phyloP scores from a whole-genome alignment of 2,888 invertebrate species.

The Ryuthela nishihirai region DNA sequence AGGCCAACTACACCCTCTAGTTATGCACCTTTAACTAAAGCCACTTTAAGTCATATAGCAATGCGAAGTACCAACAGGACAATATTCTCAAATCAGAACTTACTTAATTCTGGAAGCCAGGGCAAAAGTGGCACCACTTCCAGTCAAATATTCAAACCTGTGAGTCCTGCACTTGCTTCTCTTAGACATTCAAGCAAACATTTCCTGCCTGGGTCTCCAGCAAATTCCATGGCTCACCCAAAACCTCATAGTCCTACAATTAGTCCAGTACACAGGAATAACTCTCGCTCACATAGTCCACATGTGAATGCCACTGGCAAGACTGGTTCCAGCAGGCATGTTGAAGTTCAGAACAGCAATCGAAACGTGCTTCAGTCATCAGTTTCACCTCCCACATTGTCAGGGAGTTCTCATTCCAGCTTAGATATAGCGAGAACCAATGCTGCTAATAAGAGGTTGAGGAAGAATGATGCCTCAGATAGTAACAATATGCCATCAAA shows the following conservation, averaged over 20 bases:
- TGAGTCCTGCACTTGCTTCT: constrained; percentile 37
- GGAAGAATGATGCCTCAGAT: constrained; percentile 50
- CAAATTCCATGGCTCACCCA: constrained; percentile 20
- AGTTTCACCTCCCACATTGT: constrained; percentile 15
- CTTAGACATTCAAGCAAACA: constrained; percentile 7
- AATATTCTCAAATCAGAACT: constrained; percentile 19
- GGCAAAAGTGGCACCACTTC: constrained; percentile 31
- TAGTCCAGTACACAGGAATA: constrained; percentile 22
- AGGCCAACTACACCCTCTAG: constrained; percentile 29
- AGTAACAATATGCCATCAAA: constrained; percentile 10
- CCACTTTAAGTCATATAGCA: constrained; percentile 3
- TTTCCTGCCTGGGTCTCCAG: constrained; percentile 17
- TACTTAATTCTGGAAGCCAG: constrained; percentile 26
- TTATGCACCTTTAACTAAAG: constrained; percentile 27
- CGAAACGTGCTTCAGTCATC: constrained; percentile 19
- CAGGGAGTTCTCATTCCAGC: constrained; percentile 30
- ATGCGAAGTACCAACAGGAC: constrained; percentile 7
- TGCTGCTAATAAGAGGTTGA: constrained; percentile 57
- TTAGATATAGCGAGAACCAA: constrained; percentile 46
- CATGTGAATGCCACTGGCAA: neutral
- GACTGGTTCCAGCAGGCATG: neutral
- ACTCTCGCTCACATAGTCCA: constrained; percentile 26
- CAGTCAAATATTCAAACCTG: constrained; percentile 36
- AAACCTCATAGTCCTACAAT: constrained; percentile 19
- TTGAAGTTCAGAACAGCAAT: constrained; percentile 3